These are phyloP conservation scores for Bradypus variegatus DNA, from an alignment of 2,797 vertebrate genomes.

Conservation along the genomic window DNA sequence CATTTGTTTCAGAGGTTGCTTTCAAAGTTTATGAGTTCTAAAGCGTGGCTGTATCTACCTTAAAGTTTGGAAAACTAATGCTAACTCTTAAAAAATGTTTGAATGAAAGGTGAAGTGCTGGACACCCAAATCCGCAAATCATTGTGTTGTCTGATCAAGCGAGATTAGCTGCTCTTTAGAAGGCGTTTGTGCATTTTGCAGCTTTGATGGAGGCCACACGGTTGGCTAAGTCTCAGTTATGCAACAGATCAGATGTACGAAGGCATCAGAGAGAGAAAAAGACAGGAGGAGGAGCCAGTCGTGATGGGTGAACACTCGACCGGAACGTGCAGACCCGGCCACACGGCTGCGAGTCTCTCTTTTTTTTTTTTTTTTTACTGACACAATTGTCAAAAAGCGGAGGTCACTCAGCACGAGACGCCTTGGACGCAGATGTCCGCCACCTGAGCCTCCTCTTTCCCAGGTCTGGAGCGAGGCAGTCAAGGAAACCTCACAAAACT, in stretches of 20 bases:
- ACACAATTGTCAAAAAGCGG: background rate
- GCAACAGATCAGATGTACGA: background rate
- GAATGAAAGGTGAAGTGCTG: background rate
- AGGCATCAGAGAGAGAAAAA: background rate
- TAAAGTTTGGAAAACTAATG: background rate
- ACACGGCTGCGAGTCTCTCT: background rate
- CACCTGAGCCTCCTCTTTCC: background rate
- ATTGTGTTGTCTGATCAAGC: background rate
- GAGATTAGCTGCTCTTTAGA: background rate
- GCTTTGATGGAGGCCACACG: background rate
- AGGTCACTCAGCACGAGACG: background rate
- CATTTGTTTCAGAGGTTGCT: background rate
- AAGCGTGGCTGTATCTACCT: background rate
- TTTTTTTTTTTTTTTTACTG: background rate
- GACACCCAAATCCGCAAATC: background rate
- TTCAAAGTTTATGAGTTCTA: conserved; percentile 7
- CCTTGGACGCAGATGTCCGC: too few species aligned
- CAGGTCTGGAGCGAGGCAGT: background rate
- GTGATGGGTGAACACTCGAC: background rate
- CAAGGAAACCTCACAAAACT: background rate
- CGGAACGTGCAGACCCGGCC: background rate
- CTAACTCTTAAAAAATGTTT: background rate
- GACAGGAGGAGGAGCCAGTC: background rate
- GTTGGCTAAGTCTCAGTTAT: background rate
- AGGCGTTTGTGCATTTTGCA: background rate